A percentile compares a stretch with the other conserved stretches of the same genome.
These are phyloP conservation scores for Rhodophaea formosa DNA, from an alignment of 2,888 invertebrate genomes.

Conservation along the genomic window DNA sequence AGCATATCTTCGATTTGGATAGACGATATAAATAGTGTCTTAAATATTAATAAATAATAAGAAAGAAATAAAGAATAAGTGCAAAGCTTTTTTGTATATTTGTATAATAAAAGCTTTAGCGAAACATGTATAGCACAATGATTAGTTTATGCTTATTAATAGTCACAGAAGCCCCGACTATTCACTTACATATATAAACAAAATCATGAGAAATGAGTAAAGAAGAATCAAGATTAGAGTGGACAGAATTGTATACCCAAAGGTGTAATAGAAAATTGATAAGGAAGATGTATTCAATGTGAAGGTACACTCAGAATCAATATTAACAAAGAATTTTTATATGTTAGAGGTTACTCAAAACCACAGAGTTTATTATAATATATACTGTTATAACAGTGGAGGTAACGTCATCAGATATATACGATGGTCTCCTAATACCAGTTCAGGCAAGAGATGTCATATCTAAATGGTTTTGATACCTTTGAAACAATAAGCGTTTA, in stretches of 20 bases:
- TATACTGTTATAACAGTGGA: too few species aligned
- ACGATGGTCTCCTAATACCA: too few species aligned
- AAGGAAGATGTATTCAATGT: slow-evolving; percentile 35
- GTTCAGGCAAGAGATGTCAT: too few species aligned
- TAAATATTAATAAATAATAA: not conserved
- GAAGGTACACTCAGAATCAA: slow-evolving; percentile 23
- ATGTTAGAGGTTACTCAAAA: not conserved
- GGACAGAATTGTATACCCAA: slow-evolving; percentile 54
- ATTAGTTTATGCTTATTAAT: slow-evolving; percentile 30
- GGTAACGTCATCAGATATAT: too few species aligned
- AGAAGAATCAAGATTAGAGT: slow-evolving; percentile 30
- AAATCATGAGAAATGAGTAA: slow-evolving; percentile 66
- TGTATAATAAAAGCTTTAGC: slow-evolving; percentile 37
- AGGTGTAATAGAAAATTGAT: slow-evolving; percentile 60
- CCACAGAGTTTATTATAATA: too few species aligned
- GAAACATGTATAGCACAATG: slow-evolving; percentile 34
- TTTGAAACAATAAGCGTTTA: too few species aligned
- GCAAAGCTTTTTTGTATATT: slow-evolving; percentile 36
- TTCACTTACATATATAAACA: slow-evolving; percentile 20
- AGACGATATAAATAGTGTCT: not conserved
- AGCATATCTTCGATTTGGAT: not conserved
- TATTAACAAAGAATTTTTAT: not conserved
- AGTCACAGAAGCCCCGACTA: slow-evolving; percentile 18
- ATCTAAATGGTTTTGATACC: too few species aligned
- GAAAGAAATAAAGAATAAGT: slow-evolving; percentile 8